Base-by-base conservation (phyloP, 1,140 invertebrate genomes). In the Tetranychus cinnabarinus region DNA sequence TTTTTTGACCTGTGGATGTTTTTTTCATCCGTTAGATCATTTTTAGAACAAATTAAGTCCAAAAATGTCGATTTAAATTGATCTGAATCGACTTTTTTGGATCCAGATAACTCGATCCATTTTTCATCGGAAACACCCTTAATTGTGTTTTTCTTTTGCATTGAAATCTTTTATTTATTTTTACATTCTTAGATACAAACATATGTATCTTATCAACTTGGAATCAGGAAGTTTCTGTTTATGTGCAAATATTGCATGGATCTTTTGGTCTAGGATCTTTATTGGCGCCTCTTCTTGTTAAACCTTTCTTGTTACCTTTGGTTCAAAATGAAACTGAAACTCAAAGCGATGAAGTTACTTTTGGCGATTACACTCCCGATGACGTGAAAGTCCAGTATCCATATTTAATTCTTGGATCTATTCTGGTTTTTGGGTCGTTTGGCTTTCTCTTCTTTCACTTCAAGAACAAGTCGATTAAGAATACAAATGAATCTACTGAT, bases 231-330 rank as follows among this genome's bases (percentile, higher is more conserved):
- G 75, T 73, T 65, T 71, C 70, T 2, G 75, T 75, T 8, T 77
- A 73, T 61, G 72, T 78, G 63, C 77, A 78, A 66, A 68, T 73
- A 4, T 61, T 78, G 36, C 77, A 78, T 62, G 77, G 77, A 66
- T 72, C 71, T 35, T 77, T 77, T 70, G 76, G 74, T 31, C 61
- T 77, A 37, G 77, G 77, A 37, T 74, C 75, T 2, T 75, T 77
- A 60, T 63, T 77, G 45, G 74, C 76, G 23, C 77, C 77, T 6
- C 67, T 77, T 2, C 62, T 78, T 37, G 72, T 74, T 5, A 69
- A 70, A 31, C 72, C 73, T 1, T 78, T 77, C 62, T 67, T 77
- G 12, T 57, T 57, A 45, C 67, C 62, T 23, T 34, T 57, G 7
- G 23, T 12, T 52, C 13, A 52, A 52, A 33, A 8, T n/a, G n/a